Evolutionary conservation across 1,140 invertebrate species (phyloP).

Genomic region (Solenopsis fugax): DNA sequence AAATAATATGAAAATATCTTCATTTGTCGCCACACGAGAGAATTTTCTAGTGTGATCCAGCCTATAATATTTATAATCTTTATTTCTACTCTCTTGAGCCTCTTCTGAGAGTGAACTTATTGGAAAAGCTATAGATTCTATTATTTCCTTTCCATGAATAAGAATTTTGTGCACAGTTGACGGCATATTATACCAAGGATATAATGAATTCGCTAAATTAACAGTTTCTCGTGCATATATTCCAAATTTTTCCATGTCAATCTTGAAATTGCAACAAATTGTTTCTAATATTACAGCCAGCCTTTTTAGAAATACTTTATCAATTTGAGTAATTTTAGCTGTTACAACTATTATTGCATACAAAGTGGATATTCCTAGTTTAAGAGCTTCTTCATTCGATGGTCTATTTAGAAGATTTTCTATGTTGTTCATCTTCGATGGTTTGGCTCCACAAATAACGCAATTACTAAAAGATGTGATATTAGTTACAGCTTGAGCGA

Average conservation of each 20-base stretch:
- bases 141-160: slow-evolving; percentile 2
- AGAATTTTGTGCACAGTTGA: background rate
- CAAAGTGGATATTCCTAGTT: slow-evolving; percentile 11
- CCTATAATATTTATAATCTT: slow-evolving; percentile 8
- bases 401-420: background rate
- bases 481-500: slow-evolving; percentile 38
- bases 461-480: slow-evolving; percentile 5
- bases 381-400: slow-evolving; percentile 7
- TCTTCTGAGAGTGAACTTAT: slow-evolving; percentile 12
- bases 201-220: slow-evolving; percentile 3
- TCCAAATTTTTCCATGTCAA: background rate
- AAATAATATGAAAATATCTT: slow-evolving; percentile 20
- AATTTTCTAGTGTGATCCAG: background rate
- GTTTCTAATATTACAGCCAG: slow-evolving; percentile 19
- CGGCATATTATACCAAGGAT: slow-evolving; percentile 9
- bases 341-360: slow-evolving; percentile 16
- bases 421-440: slow-evolving; percentile 18
- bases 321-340: slow-evolving; percentile 24
- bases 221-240: background rate
- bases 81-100: background rate
- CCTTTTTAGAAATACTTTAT: slow-evolving; percentile 3
- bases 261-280: background rate
- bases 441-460: slow-evolving; percentile 2
- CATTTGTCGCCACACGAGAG: slow-evolving; percentile 6
- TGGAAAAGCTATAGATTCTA: background rate